Conservation (phyloP, 2,113 vertebrate species). For the Sapayoa aenigma region DNA sequence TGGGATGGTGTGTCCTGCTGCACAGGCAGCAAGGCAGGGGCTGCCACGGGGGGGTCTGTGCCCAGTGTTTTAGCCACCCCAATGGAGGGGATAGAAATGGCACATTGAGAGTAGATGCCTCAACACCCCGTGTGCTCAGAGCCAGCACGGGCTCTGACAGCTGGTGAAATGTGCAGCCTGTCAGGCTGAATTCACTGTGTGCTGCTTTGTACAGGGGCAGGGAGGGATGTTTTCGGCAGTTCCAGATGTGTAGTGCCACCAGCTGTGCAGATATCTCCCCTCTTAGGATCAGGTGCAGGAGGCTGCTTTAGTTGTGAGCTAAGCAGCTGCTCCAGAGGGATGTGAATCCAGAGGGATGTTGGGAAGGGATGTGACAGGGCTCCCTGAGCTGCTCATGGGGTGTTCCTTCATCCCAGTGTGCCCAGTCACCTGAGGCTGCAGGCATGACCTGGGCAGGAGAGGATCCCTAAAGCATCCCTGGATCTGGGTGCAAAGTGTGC, state of each 20-base stretch:
- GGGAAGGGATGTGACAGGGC: background rate
- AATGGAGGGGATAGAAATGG: too few relatives aligned
- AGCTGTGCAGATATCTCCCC: background rate
- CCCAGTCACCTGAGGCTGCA: background rate
- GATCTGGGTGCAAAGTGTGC: too few relatives aligned
- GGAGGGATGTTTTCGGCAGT: background rate
- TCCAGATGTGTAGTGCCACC: background rate
- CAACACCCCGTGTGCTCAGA: accelerated
- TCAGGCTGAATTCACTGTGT: background rate
- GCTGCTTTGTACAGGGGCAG: background rate
- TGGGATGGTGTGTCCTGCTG: background rate
- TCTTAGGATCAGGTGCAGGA: background rate
- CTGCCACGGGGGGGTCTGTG: background rate
- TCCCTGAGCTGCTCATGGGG: background rate
- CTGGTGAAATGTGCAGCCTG: background rate
- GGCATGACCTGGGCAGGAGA: background rate
- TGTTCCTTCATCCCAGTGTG: background rate
- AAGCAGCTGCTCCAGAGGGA: background rate
- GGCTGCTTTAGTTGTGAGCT: background rate
- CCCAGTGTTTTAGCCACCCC: background rate
- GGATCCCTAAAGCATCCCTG: background rate
- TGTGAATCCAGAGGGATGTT: accelerated
- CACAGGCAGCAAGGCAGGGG: accelerated
- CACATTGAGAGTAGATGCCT: background rate
- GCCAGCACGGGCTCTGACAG: background rate